Base-by-base conservation (phyloP, 2,797 vertebrate genomes). In the Acanthopagrus latus region DNA sequence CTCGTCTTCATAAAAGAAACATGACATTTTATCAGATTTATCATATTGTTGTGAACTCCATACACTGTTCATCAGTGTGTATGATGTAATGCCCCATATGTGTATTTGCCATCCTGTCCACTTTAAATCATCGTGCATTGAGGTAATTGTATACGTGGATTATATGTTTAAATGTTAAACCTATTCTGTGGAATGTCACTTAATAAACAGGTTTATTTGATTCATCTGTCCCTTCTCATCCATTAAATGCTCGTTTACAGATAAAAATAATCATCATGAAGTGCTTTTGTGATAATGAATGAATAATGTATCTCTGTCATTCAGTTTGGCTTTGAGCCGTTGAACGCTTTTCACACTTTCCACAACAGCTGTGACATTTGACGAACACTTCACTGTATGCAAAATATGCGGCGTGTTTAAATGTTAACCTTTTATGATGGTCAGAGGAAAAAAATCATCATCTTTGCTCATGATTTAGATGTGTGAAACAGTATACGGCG, bases 121-220 rank as follows among this genome's bases (percentile, higher is more conserved):
- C 21, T 44, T 33, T 46, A 41, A n/a, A n/a, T 71, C 46, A 43
- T 17, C 18, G 5, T 52, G 7, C 54, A 17, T 73, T 43, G 17
- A 16, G 20, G n/a, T 60, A 55, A 11, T 13, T 64, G 12, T 64
- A 14, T 17, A 16, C 14, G 50, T 64, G 33, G 62, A 46, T 38
- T 20, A 63, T 13, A 13, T 16, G 0, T 52, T 18, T 41, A 13
- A 13, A 57, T 33, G 38, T 64, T 29, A 46, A 12, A 55, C 52
- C 11, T 14, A 18, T 68, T 71, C 54, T 64, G 54, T 65, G 58
- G 0, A 50, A 63, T 63, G 58, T 65, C 8, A 43, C 43, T 69
- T 3, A 79, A 69, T 88, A 74, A 88, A 85, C 5, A 16, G 0
- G 29, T 52, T 72, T 29, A 73, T 72, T 65, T 51, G 63, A 81